A percentile compares a stretch with the other conserved stretches of the same genome.
phyloP scores from a whole-genome alignment of 37 sponge, comb jelly and placozoan species.

The Mnemiopsis leidyi region DNA sequence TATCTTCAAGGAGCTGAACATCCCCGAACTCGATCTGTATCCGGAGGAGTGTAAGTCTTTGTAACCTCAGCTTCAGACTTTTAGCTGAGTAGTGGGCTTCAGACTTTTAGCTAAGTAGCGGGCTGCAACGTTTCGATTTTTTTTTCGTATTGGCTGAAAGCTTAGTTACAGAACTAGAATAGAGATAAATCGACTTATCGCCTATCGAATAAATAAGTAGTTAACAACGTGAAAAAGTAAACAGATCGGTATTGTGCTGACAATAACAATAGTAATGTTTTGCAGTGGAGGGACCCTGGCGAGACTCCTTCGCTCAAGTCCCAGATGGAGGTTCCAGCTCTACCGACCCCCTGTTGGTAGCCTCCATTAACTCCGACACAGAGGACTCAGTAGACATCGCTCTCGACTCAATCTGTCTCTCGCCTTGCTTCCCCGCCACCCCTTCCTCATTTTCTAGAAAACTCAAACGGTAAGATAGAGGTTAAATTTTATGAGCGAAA shows the following conservation, averaged over 20 bases:
- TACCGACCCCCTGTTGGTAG: not conserved
- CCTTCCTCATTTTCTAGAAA: conserved; percentile 6
- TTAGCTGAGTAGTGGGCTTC: no score
- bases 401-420: conserved; percentile 57
- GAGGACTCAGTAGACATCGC: conserved; percentile 23
- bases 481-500: no score
- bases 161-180: no score
- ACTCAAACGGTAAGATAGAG: conserved; percentile 48
- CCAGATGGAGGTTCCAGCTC: not conserved
- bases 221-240: no score
- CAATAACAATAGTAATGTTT: not conserved
- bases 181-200: no score
- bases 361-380: not conserved
- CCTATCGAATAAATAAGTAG: no score
- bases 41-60: conserved; percentile 57
- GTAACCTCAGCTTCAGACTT: not conserved
- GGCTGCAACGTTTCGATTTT: no score
- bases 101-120: no score
- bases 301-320: not conserved
- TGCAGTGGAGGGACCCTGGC: conserved; percentile 57
- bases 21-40: conserved; percentile 31
- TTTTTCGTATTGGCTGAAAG: no score
- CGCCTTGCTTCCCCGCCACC: conserved; percentile 48
- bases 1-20: conserved; percentile 59
- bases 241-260: not conserved